Evolutionary conservation across 2,888 invertebrate species (phyloP).

Genomic region (Parnassius mnemosyne): DNA sequence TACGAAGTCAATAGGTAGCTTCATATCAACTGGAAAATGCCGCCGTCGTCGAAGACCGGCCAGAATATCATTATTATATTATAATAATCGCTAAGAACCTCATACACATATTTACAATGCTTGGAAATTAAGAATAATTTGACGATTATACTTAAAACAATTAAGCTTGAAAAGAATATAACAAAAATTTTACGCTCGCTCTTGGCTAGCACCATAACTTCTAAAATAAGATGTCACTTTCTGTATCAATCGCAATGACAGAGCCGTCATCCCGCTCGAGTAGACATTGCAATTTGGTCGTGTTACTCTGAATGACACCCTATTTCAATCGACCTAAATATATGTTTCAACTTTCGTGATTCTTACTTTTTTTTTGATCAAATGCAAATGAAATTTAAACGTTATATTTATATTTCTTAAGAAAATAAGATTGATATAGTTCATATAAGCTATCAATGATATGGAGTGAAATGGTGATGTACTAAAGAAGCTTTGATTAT

Average conservation of each 20-base stretch:
- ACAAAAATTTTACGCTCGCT: not conserved
- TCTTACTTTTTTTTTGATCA: not conserved
- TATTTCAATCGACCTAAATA: slow-evolving; percentile 23
- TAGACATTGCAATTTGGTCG: slow-evolving; percentile 45
- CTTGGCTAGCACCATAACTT: slow-evolving; percentile 28
- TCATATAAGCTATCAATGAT: too few relatives aligned
- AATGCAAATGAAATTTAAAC: not conserved
- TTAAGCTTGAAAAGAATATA: not conserved
- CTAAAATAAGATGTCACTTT: slow-evolving; percentile 47
- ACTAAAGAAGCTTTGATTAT: too few relatives aligned
- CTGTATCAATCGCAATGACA: slow-evolving; percentile 46
- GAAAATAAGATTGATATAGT: too few relatives aligned
- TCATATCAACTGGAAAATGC: too few relatives aligned
- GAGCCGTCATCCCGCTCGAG: slow-evolving; percentile 30
- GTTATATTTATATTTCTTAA: not conserved
- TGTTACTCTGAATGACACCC: slow-evolving; percentile 30
- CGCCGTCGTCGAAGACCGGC: too few relatives aligned
- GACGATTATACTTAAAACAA: not conserved
- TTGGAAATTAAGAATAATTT: not conserved
- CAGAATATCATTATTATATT: too few relatives aligned
- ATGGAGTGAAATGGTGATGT: too few relatives aligned
- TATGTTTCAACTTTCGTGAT: slow-evolving; percentile 2
- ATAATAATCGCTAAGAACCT: too few relatives aligned
- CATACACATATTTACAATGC: slow-evolving; percentile 4
- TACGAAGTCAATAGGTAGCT: too few relatives aligned